These are phyloP conservation scores for Plagodis dolabraria DNA, from an alignment of 2,888 invertebrate species.

Conservation along the genomic window DNA sequence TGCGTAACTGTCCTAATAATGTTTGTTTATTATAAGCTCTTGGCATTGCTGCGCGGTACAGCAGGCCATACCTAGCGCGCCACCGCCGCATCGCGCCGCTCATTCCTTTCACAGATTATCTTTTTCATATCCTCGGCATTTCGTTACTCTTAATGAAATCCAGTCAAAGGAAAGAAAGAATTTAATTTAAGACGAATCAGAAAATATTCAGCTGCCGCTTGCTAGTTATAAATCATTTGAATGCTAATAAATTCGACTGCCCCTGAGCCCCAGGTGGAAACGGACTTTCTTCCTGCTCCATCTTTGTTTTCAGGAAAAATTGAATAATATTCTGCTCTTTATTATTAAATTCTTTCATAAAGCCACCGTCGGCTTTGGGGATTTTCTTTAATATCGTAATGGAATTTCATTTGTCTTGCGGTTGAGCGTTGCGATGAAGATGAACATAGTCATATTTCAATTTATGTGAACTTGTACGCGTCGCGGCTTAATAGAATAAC, in stretches of 20 bases:
- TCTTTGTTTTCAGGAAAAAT: constrained; percentile 79
- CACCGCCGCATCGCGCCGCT: constrained; percentile 14
- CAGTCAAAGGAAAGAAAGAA: constrained; percentile 83
- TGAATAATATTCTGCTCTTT: constrained; percentile 79
- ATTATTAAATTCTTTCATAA: constrained; percentile 81
- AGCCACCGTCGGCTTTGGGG: constrained; percentile 72
- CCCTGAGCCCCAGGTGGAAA: constrained; percentile 76
- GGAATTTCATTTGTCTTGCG: constrained; percentile 76
- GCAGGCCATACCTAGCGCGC: background rate
- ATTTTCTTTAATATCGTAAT: constrained; percentile 78
- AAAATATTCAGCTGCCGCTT: constrained; percentile 82
- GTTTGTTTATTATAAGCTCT: no score
- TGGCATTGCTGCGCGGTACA: no score
- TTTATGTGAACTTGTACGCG: constrained; percentile 33
- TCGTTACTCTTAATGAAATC: constrained; percentile 82
- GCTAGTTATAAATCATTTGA: constrained; percentile 85
- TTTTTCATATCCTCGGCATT: constrained; percentile 77
- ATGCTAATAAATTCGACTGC: constrained; percentile 84
- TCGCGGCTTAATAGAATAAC: no score
- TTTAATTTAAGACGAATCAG: constrained; percentile 84
- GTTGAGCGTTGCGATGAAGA: constrained; percentile 53
- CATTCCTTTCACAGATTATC: constrained; percentile 63
- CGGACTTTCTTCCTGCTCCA: constrained; percentile 76
- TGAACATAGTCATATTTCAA: constrained; percentile 51
- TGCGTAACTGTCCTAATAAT: no score